Percentiles rank a stretch among this genome's conserved stretches.
Conservation (phyloP, 2,797 vertebrate genomes). For the Smutsia gigantea region DNA sequence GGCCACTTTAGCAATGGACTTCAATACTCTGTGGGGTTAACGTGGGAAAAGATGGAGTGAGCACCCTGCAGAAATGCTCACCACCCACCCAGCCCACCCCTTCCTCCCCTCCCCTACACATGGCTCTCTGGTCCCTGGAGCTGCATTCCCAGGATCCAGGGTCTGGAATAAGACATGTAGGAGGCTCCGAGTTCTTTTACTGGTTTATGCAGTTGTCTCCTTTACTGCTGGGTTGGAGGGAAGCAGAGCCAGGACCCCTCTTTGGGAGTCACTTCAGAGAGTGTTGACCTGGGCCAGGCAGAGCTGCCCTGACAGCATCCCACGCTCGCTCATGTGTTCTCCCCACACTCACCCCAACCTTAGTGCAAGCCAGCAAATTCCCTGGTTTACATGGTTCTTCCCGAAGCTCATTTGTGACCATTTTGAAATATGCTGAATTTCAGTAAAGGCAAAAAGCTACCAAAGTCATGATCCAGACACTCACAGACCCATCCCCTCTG, state of each 20-base stretch:
- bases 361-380: rapidly evolving
- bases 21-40: background rate
- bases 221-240: background rate
- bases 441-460: background rate
- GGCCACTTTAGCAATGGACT: background rate
- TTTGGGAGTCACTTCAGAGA: background rate
- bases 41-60: background rate
- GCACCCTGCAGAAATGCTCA: background rate
- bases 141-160: background rate
- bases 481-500: background rate
- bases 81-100: background rate
- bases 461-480: background rate
- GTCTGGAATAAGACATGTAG: background rate
- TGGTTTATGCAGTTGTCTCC: background rate
- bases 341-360: background rate
- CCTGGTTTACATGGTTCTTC: background rate
- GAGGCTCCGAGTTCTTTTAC: background rate
- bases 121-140: rapidly evolving
- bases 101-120: too few species aligned
- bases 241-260: background rate
- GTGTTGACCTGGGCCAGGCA: background rate
- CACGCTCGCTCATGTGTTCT: rapidly evolving
- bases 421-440: background rate
- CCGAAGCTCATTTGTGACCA: too few species aligned
- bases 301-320: background rate